Base-by-base conservation (phyloP, 2,113 vertebrate species). In the Entelurus aequoreus region DNA sequence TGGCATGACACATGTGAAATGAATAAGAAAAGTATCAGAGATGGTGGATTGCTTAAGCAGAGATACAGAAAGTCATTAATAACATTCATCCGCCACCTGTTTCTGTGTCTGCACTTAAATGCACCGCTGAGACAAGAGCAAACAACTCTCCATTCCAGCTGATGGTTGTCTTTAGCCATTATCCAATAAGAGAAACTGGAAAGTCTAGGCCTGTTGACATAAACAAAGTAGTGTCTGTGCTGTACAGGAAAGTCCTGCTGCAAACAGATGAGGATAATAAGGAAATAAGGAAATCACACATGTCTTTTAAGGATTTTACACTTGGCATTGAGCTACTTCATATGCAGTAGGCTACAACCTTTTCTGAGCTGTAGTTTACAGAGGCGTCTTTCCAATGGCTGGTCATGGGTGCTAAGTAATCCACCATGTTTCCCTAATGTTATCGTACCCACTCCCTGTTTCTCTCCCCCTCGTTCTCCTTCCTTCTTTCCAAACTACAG, bases 331-430 rank as follows among this genome's bases (percentile, higher is more conserved):
- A 8, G 51, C 51, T 13, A 13, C 13, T 35, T 35, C 51, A 53
- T 53, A 35, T 21, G 6, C 19, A 55, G 4, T n/a, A 4, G 5
- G 14, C 36, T 28, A 28, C 28, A 28, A 28, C 14, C 38, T 40
- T 40, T 15, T 3, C 40, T 21, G 55, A 42, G 13, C 19, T 8
- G 4, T 12, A 44, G 38, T 44, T 12, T 4, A 16, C 8, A 9
- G 5, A 54, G 37, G 13, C 8, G 35, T 8, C 15, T 7, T 55
- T 5, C 6, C 4, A 11, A 48, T 64, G 28, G 57, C 56, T 40
- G 21, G 4, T 64, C 55, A 36, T 69, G 48, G 44, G 58, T 65
- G 75, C 82, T 76, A 81, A 71, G 35, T 53, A 35, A 84, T 73
- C 69, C 40, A 54, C 70, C 69, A 63, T 71, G 51, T 64, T 60